Evolutionary conservation across 1,140 invertebrate genomes (phyloP), one percentile per base, ranked within the genome.

Genomic region (Nymphalis io): DNA sequence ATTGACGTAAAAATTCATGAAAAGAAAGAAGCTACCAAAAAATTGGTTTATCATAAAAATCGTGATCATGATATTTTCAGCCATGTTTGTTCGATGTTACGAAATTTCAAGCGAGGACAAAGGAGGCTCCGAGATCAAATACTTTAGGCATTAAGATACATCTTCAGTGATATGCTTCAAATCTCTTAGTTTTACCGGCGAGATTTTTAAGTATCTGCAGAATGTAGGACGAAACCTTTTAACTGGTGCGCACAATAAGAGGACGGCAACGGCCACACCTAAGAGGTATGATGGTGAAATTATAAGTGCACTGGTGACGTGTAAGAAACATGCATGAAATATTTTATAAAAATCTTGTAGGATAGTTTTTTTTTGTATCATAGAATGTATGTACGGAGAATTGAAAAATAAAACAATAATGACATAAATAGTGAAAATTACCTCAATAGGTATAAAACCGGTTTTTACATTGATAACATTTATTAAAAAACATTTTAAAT

Each of bases 251-350:
- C n/a, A 61, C 60, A 61, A 48, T 61, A 21, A 60, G 58, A 61
- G 39, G 40, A 60, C 42, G 46, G 46, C 39, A 20, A 60, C 42
- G 46, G 23, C 39, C 60, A 46, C n/a, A 13, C 20, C 18, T 20
- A 21, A 51, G 46, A 51, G 42, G 60, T 23, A 42, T 61, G 20
- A n/a, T n/a, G n/a, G n/a, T n/a, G 38, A 60, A 60, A 46, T n/a
- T 48, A 33, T 38, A 48, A 61, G 60, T 61, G 42, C 60, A 61
- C 15, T 15, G 42, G 42, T 51, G 18, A 2, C 12, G 42, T 16
- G 60, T 61, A 48, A 27, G 42, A 61, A 48, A 48, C n/a, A 48
- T 61, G 60, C 27, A 46, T 33, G 33, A 65, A 67, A 58, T 33
- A 20, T 59, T 58, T 57, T 51, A 20, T 51, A 51, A 8, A 18